Evolutionary conservation across 2,113 vertebrate genomes (phyloP), one percentile per base, ranked within the genome.

Genomic region (Pterocles burchelli): DNA sequence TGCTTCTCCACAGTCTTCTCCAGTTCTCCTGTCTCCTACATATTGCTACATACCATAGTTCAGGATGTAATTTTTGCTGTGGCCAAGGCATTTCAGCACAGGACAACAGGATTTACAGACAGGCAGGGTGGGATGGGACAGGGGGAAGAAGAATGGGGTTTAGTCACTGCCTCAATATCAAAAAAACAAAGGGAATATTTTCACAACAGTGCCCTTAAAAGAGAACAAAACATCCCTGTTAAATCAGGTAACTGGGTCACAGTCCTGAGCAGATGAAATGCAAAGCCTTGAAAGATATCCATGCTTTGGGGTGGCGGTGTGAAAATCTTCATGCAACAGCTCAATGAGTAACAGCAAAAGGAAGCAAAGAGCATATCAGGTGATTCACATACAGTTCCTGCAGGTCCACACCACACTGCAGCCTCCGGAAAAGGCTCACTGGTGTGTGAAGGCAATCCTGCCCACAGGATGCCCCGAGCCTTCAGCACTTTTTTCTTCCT

Each of bases 191-290:
- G 36, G 45, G 51, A 82, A 4, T 59, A 45, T 85, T 91, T 95
- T 88, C 66, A 68, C 45, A 75, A 41, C 31, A 17, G 20, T 13
- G 36, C 26, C 54, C 78, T 93, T 48, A 77, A 76, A 88, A 73
- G 74, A 85, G 74, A 58, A 62, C 13, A 63, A 75, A 82, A 19
- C 0, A 1, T 38, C 54, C 70, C 81, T 52, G 82, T 94, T 91
- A 72, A 78, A 91, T 85, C 11, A 7, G 63, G 54, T 90, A 88
- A 92, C 29, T 88, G 74, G 81, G 90, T 93, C 78, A 90, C 81
- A 45, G 7, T 48, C 52, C 28, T 0, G 11, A 84, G 80, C 59
- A 4, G 33, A 66, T 25, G 73, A 76, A 90, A 90, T 0, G 0
- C 34, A 17, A 61, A 36, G 51, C 61, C 74, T 74, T 87, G 70